Conservation (phyloP, 2,797 vertebrate species). For the Menidia menidia region DNA sequence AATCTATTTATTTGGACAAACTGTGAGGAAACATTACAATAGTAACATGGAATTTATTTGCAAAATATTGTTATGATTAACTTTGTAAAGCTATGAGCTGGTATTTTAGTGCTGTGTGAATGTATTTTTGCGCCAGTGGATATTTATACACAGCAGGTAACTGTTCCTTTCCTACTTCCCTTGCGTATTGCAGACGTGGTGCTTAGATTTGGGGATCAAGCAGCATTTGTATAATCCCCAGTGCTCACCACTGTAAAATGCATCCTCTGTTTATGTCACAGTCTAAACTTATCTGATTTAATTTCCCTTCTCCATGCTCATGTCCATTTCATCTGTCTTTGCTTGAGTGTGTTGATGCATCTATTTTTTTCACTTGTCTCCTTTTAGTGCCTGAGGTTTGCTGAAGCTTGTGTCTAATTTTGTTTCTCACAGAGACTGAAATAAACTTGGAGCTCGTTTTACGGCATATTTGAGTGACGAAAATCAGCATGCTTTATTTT, state of each 20-base stretch:
- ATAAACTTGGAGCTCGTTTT: constrained; percentile 71
- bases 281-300: background rate
- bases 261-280: background rate
- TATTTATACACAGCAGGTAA: background rate
- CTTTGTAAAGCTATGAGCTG: background rate
- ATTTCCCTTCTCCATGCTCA: background rate
- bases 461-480: constrained; percentile 62
- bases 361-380: constrained; percentile 57
- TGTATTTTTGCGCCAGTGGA: background rate
- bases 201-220: background rate
- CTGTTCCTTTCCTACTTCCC: background rate
- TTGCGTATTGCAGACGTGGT: background rate
- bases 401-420: constrained; percentile 67
- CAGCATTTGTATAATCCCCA: background rate
- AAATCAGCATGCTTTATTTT: constrained; percentile 48
- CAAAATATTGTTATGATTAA: background rate
- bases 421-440: constrained; percentile 68
- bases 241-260: background rate
- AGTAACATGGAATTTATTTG: background rate
- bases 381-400: constrained; percentile 62
- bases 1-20: background rate
- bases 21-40: background rate
- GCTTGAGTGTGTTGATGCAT: constrained; percentile 17
- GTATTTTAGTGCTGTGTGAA: background rate
- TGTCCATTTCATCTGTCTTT: constrained; percentile 7